phyloP scores from a whole-genome alignment of 2,113 vertebrate species.

The Telmatochromis brachygnathus region DNA sequence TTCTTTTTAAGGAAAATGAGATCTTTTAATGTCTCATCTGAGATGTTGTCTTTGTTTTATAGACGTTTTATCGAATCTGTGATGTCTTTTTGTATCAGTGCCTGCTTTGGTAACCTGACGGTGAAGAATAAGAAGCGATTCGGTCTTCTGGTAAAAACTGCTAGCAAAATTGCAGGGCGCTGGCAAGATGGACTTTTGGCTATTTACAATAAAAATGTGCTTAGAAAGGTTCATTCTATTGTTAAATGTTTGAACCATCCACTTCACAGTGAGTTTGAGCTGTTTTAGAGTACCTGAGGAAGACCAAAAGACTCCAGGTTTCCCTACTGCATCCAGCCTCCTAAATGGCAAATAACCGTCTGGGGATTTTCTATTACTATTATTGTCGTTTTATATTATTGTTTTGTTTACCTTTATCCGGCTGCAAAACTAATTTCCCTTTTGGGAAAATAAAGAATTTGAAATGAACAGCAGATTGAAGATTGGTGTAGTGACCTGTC shows the following conservation, averaged over 20 bases:
- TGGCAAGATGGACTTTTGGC: too few species aligned
- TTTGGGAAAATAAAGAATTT: background rate
- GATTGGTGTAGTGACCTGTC: background rate
- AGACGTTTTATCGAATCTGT: accelerated
- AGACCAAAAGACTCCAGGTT: background rate
- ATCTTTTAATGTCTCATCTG: too few species aligned
- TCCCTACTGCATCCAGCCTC: background rate
- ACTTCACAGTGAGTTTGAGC: background rate
- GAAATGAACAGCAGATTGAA: background rate
- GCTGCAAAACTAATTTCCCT: background rate
- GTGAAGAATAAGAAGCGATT: too few species aligned
- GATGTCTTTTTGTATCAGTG: too few species aligned
- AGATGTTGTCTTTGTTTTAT: too few species aligned
- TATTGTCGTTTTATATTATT: background rate
- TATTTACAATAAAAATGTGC: too few species aligned
- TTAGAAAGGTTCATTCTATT: too few species aligned
- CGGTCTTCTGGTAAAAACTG: too few species aligned
- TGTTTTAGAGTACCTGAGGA: background rate
- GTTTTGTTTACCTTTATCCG: background rate
- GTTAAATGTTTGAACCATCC: too few species aligned
- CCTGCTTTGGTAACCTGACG: accelerated
- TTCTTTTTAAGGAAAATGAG: too few species aligned
- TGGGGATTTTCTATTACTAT: background rate
- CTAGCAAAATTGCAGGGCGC: too few species aligned
- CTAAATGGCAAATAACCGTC: background rate